phyloP scores from a whole-genome alignment of 2,113 vertebrate species.

The Terrapene triunguis region DNA sequence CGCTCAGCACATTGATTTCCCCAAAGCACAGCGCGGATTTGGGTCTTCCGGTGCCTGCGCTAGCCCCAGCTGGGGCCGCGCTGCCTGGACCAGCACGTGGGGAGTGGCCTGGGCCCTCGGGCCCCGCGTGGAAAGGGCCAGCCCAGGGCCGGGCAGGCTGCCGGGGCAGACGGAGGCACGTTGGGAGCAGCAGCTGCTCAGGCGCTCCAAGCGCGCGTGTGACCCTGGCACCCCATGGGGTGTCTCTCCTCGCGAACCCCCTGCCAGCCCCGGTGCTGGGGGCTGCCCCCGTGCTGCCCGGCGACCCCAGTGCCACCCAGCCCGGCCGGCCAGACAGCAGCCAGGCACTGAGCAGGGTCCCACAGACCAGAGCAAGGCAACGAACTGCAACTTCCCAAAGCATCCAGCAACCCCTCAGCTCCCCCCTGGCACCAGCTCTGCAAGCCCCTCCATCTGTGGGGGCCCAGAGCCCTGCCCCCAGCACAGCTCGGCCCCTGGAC shows the following conservation, averaged over 20 bases:
- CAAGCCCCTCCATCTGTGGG: too few species aligned
- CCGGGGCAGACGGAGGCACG: too few species aligned
- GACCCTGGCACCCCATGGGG: too few species aligned
- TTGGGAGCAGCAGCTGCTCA: accelerated
- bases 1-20: slow-evolving; percentile 78
- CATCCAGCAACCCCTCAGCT: not conserved
- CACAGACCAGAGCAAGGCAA: too few species aligned
- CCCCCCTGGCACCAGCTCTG: not conserved
- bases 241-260: too few species aligned
- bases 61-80: not conserved
- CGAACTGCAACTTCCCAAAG: not conserved
- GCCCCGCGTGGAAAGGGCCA: too few species aligned
- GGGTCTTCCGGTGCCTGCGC: slow-evolving; percentile 66
- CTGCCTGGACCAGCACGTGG: slow-evolving; percentile 18
- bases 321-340: too few species aligned
- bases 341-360: too few species aligned
- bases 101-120: not conserved
- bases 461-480: too few species aligned
- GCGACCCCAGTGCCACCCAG: too few species aligned
- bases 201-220: accelerated
- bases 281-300: too few species aligned
- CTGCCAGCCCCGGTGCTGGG: not conserved
- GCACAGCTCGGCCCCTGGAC: not conserved
- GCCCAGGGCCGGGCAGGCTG: too few species aligned
- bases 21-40: slow-evolving; percentile 77